Evolutionary conservation across 2,888 invertebrate genomes (phyloP), one percentile per base, ranked within the genome.

Genomic region (Tetanocera ferruginea): DNA sequence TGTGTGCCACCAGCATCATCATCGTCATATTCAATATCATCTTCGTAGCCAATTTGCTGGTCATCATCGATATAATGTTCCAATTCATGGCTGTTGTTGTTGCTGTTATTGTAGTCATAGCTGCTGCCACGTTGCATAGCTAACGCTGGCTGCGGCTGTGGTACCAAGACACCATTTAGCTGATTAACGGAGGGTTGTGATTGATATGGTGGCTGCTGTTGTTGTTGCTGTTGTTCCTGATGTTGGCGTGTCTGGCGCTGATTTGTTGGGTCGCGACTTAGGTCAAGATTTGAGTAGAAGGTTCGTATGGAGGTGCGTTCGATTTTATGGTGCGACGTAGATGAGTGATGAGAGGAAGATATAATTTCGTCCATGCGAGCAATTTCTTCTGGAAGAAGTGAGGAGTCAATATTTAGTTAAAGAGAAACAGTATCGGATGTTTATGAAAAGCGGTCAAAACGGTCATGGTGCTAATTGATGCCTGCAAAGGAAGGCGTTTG

Each of bases 331-430:
- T 90, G 90, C 71, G 92, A 90, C 31, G 92, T 92, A 70, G 93
- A 86, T 25, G 84, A 83, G 67, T 83, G 84, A 74, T 82, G 83
- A 9, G 87, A 87, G 25, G 84, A 84, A 76, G 94, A 94, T 94
- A 95, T 96, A 78, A 95, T 95, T 86, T 94, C 92, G 85, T 93
- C 93, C 85, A 95, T 92, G 82, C 93, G 93, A 83, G 94, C 94
- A 90, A 96, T 93, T 91, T 96, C 96, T 91, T 95, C 96, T 96
- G 91, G 71, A 92, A 62, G 92, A 37, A 34, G 67, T 1, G 57
- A 69, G 55, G 69, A 37, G 8, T 11, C 19, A 76, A 51, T 73
- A 25, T 23, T 23, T 28, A 28, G 14, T 23, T 9, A 19, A 55
- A 55, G 19, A 5, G 5, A 23, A 55, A 6, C 1, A 55, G 14